A percentile compares a stretch with the other conserved stretches of the same genome.
phyloP scores from a whole-genome alignment of 2,113 vertebrate genomes.

The Thomomys bottae region DNA sequence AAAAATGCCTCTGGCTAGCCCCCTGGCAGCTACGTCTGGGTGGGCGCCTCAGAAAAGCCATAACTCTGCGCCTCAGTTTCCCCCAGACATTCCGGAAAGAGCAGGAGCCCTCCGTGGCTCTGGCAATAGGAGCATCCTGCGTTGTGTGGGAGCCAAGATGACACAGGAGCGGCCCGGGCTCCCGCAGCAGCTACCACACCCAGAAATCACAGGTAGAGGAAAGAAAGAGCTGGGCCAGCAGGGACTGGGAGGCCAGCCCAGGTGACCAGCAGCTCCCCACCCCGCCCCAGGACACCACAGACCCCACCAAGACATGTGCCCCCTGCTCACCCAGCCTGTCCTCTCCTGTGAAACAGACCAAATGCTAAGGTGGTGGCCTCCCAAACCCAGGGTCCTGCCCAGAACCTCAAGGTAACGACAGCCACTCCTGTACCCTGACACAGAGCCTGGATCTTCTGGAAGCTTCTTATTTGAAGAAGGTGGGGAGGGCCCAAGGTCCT shows the following conservation, averaged over 20 bases:
- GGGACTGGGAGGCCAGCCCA: neutral
- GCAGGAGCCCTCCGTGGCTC: rapidly evolving
- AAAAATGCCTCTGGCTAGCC: neutral
- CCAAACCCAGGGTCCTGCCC: neutral
- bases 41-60: neutral
- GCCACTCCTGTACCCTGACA: rapidly evolving
- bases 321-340: neutral
- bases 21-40: rapidly evolving
- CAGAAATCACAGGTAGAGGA: neutral
- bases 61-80: neutral
- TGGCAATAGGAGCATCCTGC: no score
- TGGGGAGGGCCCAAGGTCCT: neutral
- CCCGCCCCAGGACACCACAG: rapidly evolving
- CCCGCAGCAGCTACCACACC: no score
- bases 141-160: no score
- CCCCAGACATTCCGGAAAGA: neutral
- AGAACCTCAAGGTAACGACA: neutral
- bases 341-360: neutral
- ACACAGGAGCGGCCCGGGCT: no score
- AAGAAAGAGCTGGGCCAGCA: neutral
- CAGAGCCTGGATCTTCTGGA: neutral
- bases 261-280: rapidly evolving
- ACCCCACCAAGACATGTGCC: rapidly evolving
- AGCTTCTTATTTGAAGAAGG: neutral
- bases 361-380: no score